Base-by-base conservation (phyloP, 1,140 invertebrate genomes). In the Drosophila santomea region DNA sequence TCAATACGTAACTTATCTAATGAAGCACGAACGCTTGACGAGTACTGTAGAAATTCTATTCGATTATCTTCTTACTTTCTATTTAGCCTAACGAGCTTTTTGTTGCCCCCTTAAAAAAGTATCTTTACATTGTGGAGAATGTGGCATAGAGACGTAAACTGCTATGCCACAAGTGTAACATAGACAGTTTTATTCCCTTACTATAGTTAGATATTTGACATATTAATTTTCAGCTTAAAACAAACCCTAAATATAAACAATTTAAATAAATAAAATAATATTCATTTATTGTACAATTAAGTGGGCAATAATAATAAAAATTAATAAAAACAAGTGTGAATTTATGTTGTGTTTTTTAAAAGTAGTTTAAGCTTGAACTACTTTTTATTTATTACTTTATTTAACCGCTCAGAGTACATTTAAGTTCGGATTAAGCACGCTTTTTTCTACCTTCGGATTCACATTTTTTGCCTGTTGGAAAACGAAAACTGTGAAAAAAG, bases 81-180 rank as follows among this genome's bases (percentile, higher is more conserved):
- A 66, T 82, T 83, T 47, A 55, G 68, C 78, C 62, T 85, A 88
- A 85, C 83, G 83, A 88, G 82, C 63, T 75, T 78, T 74, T 54
- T 43, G 20, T 32, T n/a, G 39, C 32, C 23, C 17, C 11, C 14
- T 55, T 10, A 20, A 35, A 48, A 8, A 15, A 47, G 43, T 44
- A 68, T 55, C 4, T 8, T 32, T 17, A 2, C 23, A 32, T 45
- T 66, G 12, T 38, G n/a, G 8, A 8, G 32, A 32, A 10, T 32
- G 2, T 8, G 8, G 6, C 7, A 32, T 32, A 8, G 8, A 8
- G 32, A 32, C 32, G 4, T 25, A 25, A 25, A 5, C 25, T 25
- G 5, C 4, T 10, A 10, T 8, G 32, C 7, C 8, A 32, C 8
- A 32, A 10, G 32, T 10, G 7, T 8, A 32, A 7, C 8, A 32